Base-by-base conservation (phyloP, 2,888 invertebrate species). In the Parnassius orleans region DNA sequence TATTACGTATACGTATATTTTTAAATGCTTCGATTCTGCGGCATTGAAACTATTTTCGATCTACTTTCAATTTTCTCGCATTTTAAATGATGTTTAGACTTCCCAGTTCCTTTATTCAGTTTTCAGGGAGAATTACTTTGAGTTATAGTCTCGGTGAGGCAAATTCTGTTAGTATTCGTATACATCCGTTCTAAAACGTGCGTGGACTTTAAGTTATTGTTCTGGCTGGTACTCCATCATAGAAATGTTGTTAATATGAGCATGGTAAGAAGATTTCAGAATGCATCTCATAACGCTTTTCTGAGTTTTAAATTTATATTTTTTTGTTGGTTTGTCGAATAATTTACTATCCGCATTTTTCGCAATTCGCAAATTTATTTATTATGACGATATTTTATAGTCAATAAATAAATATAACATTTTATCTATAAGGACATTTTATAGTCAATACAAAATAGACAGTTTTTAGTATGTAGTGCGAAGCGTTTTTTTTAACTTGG, bases 141-240 rank as follows among this genome's bases (percentile, higher is more conserved):
- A 87, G 82, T 87, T 87, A 85, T 83, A 78, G 70, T 71, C 71
- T 66, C 70, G 70, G 72, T 74, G 77, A 73, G 74, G 76, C 76
- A 77, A 77, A 79, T 84, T 81, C 73, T 78, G 79, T 74, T 66
- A 71, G 82, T 74, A 82, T 88, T 84, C 73, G 81, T 88, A 89
- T 74, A 90, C 90, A 90, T 90, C 90, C 90, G 90, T 79, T 72
- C 68, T 69, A 57, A 71, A 78, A 83, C 84, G 86, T 86, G 87
- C 79, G 76, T 69, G 69, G 72, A 76, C 77, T 80, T 71, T 76
- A 67, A 69, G 71, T 74, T 75, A 72, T 75, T 77, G 77, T 76
- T 76, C 41, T 44, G 54, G 19, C 12, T 46, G 54, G 53, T 46
- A 33, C 19, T 63, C 44, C 54, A 54, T 63, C 46, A 58, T 63